Conservation (phyloP, 2,888 invertebrate genomes). For the Lithophane semibrunnea region DNA sequence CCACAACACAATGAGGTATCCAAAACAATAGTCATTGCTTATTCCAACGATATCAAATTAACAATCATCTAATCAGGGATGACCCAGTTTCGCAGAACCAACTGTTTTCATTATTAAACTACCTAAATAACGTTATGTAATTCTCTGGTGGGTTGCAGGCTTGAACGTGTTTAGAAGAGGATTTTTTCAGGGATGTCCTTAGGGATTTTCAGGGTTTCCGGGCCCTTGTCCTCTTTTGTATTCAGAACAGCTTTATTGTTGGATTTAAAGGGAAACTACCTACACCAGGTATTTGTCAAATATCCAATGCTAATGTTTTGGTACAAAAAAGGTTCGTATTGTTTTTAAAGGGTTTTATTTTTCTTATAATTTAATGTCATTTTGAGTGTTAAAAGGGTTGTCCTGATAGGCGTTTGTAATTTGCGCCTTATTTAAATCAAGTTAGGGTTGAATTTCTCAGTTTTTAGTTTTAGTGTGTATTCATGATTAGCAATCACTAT, state of each 20-base stretch:
- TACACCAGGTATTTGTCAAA: slow-evolving; percentile 38
- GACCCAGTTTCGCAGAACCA: slow-evolving; percentile 53
- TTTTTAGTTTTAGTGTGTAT: not conserved
- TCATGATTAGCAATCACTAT: slow-evolving; percentile 14
- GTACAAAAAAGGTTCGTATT: not conserved
- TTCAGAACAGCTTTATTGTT: slow-evolving; percentile 46
- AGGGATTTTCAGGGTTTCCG: slow-evolving; percentile 52
- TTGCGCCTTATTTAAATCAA: not conserved
- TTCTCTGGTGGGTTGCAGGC: slow-evolving; percentile 47
- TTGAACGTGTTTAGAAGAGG: slow-evolving; percentile 37
- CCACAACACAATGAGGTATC: not conserved
- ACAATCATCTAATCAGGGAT: slow-evolving; percentile 51
- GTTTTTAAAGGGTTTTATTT: slow-evolving; percentile 7
- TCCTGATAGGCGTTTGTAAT: not conserved
- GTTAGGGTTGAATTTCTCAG: slow-evolving; percentile 7
- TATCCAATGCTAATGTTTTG: slow-evolving; percentile 29
- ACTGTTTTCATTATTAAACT: slow-evolving; percentile 61
- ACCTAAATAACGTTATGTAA: slow-evolving; percentile 62
- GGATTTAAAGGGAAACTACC: slow-evolving; percentile 36
- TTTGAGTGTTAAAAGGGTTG: slow-evolving; percentile 14
- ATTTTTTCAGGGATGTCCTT: slow-evolving; percentile 52
- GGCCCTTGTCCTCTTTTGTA: slow-evolving; percentile 43
- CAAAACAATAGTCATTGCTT: slow-evolving; percentile 24
- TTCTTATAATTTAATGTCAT: not conserved
- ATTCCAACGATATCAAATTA: slow-evolving; percentile 51